These are phyloP conservation scores for Oryzaephilus surinamensis DNA, from an alignment of 1,140 invertebrate genomes.

Conservation along the genomic window DNA sequence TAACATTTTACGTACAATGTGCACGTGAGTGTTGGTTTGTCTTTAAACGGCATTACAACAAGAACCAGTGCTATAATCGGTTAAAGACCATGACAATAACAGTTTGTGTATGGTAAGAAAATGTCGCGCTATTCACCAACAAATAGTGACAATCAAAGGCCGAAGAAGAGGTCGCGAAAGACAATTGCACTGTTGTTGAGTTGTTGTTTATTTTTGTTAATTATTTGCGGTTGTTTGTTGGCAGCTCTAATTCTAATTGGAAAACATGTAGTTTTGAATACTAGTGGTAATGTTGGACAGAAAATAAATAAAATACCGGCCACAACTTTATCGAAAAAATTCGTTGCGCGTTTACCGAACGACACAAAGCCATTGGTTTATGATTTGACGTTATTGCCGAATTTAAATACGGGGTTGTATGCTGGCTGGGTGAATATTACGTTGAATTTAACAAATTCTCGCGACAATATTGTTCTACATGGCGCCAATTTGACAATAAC, in stretches of 20 bases:
- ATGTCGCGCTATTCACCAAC: conserved; percentile 28
- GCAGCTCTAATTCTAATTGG: conserved; percentile 40
- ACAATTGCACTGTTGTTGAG: conserved; percentile 29
- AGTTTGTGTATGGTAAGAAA: conserved; percentile 21
- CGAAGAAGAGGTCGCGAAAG: conserved; percentile 2
- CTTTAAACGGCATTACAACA: too few relatives aligned
- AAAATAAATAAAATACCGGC: conserved; percentile 6
- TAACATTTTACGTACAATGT: not conserved
- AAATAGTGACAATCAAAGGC: conserved; percentile 8
- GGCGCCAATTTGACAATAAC: conserved; percentile 50
- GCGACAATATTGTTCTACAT: conserved; percentile 59
- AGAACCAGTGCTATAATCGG: too few relatives aligned
- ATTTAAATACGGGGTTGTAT: conserved; percentile 58
- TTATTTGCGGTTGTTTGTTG: conserved; percentile 38
- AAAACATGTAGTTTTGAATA: conserved; percentile 29
- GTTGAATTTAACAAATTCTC: conserved; percentile 43
- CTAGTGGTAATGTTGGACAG: conserved; percentile 17
- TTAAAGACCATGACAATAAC: too few relatives aligned
- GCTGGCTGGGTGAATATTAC: conserved; percentile 61
- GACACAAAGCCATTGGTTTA: conserved; percentile 62
- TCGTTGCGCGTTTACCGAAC: conserved; percentile 46
- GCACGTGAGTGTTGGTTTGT: not conserved
- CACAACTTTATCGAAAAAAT: conserved; percentile 20
- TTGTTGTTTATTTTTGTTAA: conserved; percentile 38
- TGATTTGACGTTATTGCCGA: conserved; percentile 60